Percentiles rank a stretch among this genome's conserved stretches.
Evolutionary conservation across 2,888 invertebrate genomes (phyloP).

Genomic region (Amiota communis): DNA sequence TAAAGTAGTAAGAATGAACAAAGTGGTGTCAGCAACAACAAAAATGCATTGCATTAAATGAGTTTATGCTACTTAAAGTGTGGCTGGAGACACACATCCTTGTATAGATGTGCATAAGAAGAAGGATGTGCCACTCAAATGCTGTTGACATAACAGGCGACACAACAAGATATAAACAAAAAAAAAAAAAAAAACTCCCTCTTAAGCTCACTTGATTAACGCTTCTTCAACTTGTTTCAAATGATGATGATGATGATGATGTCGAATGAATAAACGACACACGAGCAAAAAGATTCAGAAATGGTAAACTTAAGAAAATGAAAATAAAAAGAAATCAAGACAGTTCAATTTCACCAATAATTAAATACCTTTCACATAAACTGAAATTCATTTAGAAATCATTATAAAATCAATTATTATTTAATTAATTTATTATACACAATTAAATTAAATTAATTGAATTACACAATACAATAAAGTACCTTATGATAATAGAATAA

Average conservation of each 20-base stretch:
- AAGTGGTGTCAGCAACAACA: constrained; percentile 7
- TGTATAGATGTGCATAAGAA: too few species aligned
- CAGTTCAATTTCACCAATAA: neutral
- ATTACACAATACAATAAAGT: too few species aligned
- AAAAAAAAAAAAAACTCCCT: too few species aligned
- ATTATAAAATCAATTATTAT: too few species aligned
- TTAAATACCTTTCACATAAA: too few species aligned
- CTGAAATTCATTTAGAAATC: too few species aligned
- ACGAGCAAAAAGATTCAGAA: neutral
- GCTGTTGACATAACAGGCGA: constrained; percentile 1
- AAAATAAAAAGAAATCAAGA: neutral
- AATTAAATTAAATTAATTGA: too few species aligned
- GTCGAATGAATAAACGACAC: neutral
- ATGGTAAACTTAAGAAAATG: neutral
- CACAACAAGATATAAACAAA: neutral
- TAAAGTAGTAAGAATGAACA: too few species aligned
- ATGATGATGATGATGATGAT: too few species aligned
- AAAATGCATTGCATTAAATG: neutral
- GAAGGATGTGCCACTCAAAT: neutral
- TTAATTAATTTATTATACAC: too few species aligned
- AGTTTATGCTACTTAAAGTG: neutral
- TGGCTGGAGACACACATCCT: too few species aligned
- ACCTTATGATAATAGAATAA: too few species aligned
- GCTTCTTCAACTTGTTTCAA: neutral
- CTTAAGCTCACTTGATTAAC: neutral